Percentiles rank a stretch among this genome's conserved stretches.
phyloP scores from a whole-genome alignment of 2,113 vertebrate genomes.

The Riparia riparia region DNA sequence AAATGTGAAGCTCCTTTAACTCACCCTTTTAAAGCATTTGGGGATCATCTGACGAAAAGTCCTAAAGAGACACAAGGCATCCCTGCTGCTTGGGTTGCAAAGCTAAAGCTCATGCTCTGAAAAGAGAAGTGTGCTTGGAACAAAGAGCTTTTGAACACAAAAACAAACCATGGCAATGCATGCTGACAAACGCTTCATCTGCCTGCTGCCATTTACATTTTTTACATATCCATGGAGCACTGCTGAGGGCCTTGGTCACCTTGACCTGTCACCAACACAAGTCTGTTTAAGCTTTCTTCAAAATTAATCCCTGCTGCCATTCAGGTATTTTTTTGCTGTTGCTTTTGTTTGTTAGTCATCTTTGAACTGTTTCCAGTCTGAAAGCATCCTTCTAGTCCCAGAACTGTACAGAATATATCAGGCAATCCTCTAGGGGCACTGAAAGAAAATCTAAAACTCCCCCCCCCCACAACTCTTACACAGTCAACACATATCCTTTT shows the following conservation, averaged over 20 bases:
- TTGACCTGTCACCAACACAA: not conserved
- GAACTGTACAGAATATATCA: not conserved
- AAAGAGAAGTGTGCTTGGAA: slow-evolving; percentile 7
- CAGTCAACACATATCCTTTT: not conserved
- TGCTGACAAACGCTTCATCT: not conserved
- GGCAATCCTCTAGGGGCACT: not conserved
- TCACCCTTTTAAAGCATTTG: not conserved
- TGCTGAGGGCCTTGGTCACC: not conserved
- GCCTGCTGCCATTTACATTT: not conserved
- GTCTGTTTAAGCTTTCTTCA: not conserved
- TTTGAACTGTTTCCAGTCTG: not conserved
- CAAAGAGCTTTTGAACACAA: slow-evolving; percentile 5
- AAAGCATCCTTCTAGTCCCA: not conserved
- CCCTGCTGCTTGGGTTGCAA: not conserved
- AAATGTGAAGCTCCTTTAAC: not conserved
- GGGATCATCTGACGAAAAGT: not conserved
- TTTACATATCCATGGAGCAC: not conserved
- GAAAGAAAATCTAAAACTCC: not conserved
- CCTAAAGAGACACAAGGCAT: not conserved
- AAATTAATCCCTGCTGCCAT: not conserved
- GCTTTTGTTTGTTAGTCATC: not conserved
- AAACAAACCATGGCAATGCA: not conserved
- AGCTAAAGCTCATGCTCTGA: not conserved
- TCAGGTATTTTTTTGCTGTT: slow-evolving; percentile 14
- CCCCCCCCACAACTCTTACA: not conserved